phyloP scores from a whole-genome alignment of 2,888 invertebrate genomes.

The Hirtodrosophila duncani region DNA sequence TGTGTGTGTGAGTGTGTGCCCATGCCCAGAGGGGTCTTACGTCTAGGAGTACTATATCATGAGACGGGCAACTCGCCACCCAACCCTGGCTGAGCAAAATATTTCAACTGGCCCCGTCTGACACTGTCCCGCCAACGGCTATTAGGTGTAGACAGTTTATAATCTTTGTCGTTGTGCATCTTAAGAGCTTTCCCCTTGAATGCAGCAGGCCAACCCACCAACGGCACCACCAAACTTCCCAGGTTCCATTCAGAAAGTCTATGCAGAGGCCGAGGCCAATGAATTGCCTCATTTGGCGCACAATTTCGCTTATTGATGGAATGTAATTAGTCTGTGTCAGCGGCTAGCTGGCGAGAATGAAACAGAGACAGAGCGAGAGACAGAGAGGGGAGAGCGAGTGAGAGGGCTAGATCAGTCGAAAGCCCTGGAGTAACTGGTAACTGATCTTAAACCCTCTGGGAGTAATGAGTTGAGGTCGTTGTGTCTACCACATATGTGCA shows the following conservation, averaged over 20 bases:
- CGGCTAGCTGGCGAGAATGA: conserved; percentile 13
- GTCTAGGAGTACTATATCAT: conserved; percentile 17
- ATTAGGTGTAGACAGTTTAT: conserved; percentile 70
- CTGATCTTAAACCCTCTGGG: too few species aligned
- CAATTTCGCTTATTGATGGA: conserved; percentile 64
- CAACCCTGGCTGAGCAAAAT: neutral
- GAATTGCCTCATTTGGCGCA: conserved; percentile 63
- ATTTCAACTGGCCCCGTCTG: conserved; percentile 37
- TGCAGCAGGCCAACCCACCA: too few species aligned
- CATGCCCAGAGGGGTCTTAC: conserved; percentile 45
- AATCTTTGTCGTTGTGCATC: conserved; percentile 59
- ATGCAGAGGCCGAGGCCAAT: conserved; percentile 23
- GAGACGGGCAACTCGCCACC: too few species aligned
- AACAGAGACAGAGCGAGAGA: too few species aligned
- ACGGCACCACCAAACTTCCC: neutral
- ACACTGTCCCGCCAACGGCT: conserved; percentile 40
- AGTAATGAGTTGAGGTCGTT: too few species aligned
- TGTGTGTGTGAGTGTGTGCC: conserved; percentile 20
- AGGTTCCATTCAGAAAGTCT: conserved; percentile 34
- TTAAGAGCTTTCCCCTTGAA: conserved; percentile 39
- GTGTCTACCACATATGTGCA: too few species aligned
- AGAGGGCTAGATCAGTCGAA: too few species aligned
- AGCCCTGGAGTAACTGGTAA: too few species aligned
- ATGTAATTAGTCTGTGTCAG: conserved; percentile 73
- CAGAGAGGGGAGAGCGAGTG: too few species aligned